phyloP scores from a whole-genome alignment of 2,797 vertebrate genomes.

The Myiotriccus ornatus region DNA sequence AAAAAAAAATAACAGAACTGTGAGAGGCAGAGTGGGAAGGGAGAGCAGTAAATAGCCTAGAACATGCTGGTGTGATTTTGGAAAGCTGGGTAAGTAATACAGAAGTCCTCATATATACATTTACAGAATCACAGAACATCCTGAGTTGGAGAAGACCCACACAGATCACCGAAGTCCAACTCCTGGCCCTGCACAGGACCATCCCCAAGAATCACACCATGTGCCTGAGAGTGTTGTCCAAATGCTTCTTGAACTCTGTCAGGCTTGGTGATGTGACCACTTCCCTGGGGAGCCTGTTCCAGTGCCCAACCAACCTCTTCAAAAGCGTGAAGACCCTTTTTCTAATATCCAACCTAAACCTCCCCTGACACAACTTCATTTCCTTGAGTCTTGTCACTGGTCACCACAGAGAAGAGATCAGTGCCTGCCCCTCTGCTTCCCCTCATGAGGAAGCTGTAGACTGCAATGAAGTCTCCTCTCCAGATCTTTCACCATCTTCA shows the following conservation, averaged over 20 bases:
- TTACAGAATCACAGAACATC: neutral
- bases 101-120: accelerated
- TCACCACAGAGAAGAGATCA: neutral
- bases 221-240: neutral
- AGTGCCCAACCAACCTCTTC: neutral
- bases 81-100: neutral
- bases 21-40: neutral
- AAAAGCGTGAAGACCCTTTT: too few relatives aligned
- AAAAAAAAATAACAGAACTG: neutral
- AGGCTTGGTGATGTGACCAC: neutral
- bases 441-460: neutral
- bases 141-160: neutral
- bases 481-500: neutral
- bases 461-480: neutral
- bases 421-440: neutral
- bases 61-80: accelerated
- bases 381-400: neutral
- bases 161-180: neutral
- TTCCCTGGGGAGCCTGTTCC: neutral
- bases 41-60: neutral
- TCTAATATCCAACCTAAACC: neutral
- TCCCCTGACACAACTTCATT: neutral
- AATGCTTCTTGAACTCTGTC: neutral
- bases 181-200: too few relatives aligned
- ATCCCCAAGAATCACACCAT: neutral